Evolutionary conservation across 2,113 vertebrate species (phyloP).

Genomic region (Amphiprion percula): DNA sequence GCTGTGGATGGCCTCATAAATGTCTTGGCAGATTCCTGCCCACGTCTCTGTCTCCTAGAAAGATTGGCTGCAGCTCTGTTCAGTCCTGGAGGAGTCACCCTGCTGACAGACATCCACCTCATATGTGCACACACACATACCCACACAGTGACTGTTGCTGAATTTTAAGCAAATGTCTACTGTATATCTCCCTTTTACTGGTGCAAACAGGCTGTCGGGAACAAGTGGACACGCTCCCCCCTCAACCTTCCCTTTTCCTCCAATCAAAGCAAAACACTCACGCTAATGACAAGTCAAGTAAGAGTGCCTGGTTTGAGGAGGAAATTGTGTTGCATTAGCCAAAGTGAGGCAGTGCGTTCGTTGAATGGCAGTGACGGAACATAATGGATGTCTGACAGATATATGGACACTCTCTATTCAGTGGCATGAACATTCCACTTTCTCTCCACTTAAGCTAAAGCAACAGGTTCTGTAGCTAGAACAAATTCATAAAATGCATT

Average conservation of each 20-base stretch:
- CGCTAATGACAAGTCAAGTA: constrained; percentile 60
- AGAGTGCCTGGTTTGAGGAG: constrained; percentile 31
- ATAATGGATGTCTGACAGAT: constrained; percentile 46
- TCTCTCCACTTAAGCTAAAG: constrained; percentile 20
- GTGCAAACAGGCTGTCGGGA: constrained; percentile 11
- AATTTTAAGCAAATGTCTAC: constrained; percentile 19
- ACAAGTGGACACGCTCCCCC: not conserved
- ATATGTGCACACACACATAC: constrained; percentile 23
- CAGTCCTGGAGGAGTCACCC: constrained; percentile 54
- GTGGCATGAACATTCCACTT: not conserved
- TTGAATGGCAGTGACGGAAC: constrained; percentile 11
- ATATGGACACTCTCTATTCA: not conserved
- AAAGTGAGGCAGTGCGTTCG: constrained; percentile 38
- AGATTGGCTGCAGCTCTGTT: constrained; percentile 59
- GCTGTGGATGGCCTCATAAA: constrained; percentile 58
- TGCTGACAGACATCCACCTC: constrained; percentile 56
- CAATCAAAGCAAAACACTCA: constrained; percentile 58
- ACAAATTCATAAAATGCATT: constrained; percentile 32
- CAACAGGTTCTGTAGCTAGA: constrained; percentile 39
- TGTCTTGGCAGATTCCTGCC: constrained; percentile 70
- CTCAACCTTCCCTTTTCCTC: constrained; percentile 30
- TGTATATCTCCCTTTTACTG: constrained; percentile 4
- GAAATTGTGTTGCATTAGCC: constrained; percentile 63
- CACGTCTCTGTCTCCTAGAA: constrained; percentile 64
- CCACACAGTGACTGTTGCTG: constrained; percentile 22